phyloP scores from a whole-genome alignment of 2,797 vertebrate genomes.

The Hypotaenidia philippensis region DNA sequence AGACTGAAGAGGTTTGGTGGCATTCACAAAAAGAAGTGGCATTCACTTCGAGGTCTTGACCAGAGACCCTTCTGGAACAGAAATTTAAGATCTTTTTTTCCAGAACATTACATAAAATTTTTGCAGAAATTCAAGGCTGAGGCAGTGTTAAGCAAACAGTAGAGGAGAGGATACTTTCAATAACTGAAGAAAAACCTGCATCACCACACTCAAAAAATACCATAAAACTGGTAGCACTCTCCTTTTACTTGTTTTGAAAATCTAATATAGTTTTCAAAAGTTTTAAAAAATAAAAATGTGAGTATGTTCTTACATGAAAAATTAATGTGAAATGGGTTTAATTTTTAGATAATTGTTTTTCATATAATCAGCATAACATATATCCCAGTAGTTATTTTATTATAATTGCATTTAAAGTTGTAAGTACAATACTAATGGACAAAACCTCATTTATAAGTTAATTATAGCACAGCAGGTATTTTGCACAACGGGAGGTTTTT shows the following conservation, averaged over 20 bases:
- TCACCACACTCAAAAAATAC: not conserved
- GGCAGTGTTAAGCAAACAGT: accelerated
- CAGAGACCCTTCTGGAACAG: not conserved
- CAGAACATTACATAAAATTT: not conserved
- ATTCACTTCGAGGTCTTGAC: not conserved
- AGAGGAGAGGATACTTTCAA: not conserved
- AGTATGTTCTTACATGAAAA: constrained; percentile 6
- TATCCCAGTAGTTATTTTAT: constrained; percentile 31
- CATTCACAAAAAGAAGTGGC: not conserved
- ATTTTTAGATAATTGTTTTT: constrained; percentile 39
- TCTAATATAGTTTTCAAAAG: not conserved
- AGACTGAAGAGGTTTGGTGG: not conserved
- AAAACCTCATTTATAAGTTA: constrained; percentile 44
- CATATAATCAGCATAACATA: not conserved
- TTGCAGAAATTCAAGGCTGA: not conserved
- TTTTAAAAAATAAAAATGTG: not conserved
- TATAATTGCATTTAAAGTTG: constrained; percentile 44
- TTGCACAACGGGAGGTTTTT: not conserved
- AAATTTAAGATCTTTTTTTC: not conserved
- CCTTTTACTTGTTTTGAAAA: constrained; percentile 21
- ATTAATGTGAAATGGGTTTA: constrained; percentile 24
- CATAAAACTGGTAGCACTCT: not conserved
- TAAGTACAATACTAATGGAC: constrained; percentile 18
- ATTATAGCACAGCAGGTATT: constrained; percentile 8
- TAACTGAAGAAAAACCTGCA: not conserved